phyloP scores from a whole-genome alignment of 2,113 vertebrate genomes.

The Prionailurus bengalensis region DNA sequence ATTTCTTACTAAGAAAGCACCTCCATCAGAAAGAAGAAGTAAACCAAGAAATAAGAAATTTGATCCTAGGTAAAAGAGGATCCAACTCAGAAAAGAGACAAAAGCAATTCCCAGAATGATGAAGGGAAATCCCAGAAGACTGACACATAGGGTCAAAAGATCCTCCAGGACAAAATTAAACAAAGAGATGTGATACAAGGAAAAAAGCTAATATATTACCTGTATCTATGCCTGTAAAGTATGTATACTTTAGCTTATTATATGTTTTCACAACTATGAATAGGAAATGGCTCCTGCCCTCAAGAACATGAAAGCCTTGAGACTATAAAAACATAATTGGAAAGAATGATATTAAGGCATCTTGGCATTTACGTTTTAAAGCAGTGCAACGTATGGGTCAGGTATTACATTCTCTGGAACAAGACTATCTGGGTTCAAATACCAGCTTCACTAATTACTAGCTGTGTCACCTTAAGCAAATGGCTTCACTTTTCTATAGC shows the following conservation, averaged over 20 bases:
- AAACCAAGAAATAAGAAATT: not conserved
- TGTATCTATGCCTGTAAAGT: too few species aligned
- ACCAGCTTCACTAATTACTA: not conserved
- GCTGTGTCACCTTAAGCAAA: not conserved
- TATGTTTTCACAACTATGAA: not conserved
- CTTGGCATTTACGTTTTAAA: not conserved
- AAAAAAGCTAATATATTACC: not conserved
- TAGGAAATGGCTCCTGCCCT: not conserved
- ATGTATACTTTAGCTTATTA: not conserved
- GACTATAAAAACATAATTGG: not conserved
- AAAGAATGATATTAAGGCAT: not conserved
- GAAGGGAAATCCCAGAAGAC: not conserved
- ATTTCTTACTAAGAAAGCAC: not conserved
- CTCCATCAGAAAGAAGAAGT: not conserved
- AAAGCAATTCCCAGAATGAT: not conserved
- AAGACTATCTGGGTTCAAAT: not conserved
- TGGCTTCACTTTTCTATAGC: not conserved
- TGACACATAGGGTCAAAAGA: not conserved
- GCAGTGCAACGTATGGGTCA: not conserved
- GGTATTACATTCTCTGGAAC: not conserved
- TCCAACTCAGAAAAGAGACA: not conserved
- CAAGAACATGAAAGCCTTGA: not conserved
- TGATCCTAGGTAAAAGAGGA: not conserved
- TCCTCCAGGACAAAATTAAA: not conserved
- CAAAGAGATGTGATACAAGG: not conserved